Evolutionary conservation across 2,113 vertebrate species (phyloP).

Genomic region (Apteryx owenii): DNA sequence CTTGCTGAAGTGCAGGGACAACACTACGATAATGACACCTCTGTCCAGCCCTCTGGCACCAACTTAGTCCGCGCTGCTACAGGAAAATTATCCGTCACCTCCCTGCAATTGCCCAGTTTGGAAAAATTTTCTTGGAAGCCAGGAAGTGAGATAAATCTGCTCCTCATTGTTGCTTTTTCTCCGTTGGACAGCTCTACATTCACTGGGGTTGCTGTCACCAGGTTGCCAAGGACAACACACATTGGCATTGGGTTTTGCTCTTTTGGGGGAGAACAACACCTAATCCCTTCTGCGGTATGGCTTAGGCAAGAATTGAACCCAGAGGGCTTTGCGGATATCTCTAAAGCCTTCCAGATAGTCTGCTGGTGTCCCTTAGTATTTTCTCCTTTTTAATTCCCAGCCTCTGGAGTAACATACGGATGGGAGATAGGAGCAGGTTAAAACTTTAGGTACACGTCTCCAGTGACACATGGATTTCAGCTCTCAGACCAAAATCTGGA

Average conservation of each 20-base stretch:
- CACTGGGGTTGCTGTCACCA: too few species aligned
- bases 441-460: too few species aligned
- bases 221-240: too few species aligned
- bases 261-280: too few species aligned
- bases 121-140: background rate
- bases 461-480: background rate
- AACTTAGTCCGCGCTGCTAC: too few species aligned
- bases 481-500: background rate
- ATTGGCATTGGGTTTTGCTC: too few species aligned
- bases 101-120: background rate
- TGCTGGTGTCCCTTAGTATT: background rate
- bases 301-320: background rate
- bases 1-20: too few species aligned
- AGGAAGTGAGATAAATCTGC: background rate
- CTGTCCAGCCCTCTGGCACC: too few species aligned
- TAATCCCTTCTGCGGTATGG: background rate
- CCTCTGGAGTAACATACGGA: accelerated
- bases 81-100: too few species aligned
- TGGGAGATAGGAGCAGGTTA: background rate
- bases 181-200: too few species aligned
- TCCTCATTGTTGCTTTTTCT: background rate
- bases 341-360: background rate
- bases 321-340: background rate
- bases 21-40: too few species aligned
- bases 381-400: background rate